These are phyloP conservation scores for Galaxea fascicularis DNA, from an alignment of 92 coral and sea anemone species.

Conservation along the genomic window DNA sequence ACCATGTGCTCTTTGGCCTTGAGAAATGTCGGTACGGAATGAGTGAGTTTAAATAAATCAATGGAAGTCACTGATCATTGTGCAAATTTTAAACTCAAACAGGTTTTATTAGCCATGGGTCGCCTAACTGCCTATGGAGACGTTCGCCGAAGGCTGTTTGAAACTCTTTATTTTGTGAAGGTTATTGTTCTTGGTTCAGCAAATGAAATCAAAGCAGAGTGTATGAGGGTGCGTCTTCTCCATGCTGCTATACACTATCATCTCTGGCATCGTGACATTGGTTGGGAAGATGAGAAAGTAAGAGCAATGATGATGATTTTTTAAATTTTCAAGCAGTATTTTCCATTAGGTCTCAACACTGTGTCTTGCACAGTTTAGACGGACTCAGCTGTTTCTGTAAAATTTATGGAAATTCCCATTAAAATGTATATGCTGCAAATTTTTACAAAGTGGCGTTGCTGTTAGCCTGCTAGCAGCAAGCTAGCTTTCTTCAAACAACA, in stretches of 20 bases:
- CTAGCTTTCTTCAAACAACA: too few species aligned
- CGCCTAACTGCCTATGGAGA: conserved; percentile 41
- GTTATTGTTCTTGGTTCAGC: conserved; percentile 36
- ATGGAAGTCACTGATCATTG: too few species aligned
- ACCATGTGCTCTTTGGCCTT: too few species aligned
- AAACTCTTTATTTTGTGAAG: conserved; percentile 52
- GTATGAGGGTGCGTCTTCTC: conserved; percentile 50
- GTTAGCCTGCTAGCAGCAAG: too few species aligned
- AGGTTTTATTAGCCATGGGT: conserved; percentile 56
- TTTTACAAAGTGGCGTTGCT: too few species aligned
- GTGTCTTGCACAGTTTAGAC: too few species aligned
- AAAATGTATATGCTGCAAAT: too few species aligned
- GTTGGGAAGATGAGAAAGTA: conserved; percentile 49
- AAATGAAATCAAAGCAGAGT: conserved; percentile 36
- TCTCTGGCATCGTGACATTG: conserved; percentile 20
- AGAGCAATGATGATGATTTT: neutral
- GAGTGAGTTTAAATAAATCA: too few species aligned
- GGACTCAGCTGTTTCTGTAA: too few species aligned
- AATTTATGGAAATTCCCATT: too few species aligned
- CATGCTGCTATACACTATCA: conserved; percentile 57
- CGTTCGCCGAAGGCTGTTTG: conserved; percentile 60
- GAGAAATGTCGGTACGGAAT: too few species aligned
- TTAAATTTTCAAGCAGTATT: neutral
- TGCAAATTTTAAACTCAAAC: neutral
- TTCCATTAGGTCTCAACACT: too few species aligned